Evolutionary conservation across 2,113 vertebrate species (phyloP).

Genomic region (Heterocephalus glaber): DNA sequence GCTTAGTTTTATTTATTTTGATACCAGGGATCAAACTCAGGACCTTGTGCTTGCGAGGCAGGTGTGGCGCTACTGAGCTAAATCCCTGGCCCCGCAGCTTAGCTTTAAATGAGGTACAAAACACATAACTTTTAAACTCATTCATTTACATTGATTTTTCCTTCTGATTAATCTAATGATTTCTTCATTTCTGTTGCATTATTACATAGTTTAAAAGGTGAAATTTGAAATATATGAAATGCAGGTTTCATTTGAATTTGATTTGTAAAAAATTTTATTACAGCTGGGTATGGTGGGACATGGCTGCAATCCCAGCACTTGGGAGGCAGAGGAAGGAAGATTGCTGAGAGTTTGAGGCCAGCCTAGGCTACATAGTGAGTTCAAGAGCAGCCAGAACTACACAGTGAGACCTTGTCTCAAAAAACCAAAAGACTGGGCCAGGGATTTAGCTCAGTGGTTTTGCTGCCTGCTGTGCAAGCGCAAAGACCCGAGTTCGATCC

Average conservation of each 20-base stretch:
- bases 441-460: too few species aligned
- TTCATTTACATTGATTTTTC: constrained; percentile 19
- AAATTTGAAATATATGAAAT: constrained; percentile 20
- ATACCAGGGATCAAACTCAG: too few species aligned
- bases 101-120: constrained; percentile 7
- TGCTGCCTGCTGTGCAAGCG: too few species aligned
- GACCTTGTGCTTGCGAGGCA: too few species aligned
- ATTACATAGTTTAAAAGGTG: background rate
- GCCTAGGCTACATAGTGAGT: background rate
- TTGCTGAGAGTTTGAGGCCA: background rate
- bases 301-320: background rate
- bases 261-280: constrained; percentile 53
- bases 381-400: background rate
- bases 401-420: too few species aligned
- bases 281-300: background rate
- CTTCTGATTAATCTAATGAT: background rate
- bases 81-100: background rate
- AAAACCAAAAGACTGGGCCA: too few species aligned
- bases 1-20: constrained; percentile 11
- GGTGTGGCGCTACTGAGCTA: too few species aligned
- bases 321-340: background rate
- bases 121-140: constrained; percentile 10
- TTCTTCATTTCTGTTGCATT: background rate
- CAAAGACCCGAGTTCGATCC: too few species aligned
- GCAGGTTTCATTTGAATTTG: constrained; percentile 20